phyloP scores from a whole-genome alignment of 1,140 invertebrate genomes.

The Macrosteles quadrilineatus region DNA sequence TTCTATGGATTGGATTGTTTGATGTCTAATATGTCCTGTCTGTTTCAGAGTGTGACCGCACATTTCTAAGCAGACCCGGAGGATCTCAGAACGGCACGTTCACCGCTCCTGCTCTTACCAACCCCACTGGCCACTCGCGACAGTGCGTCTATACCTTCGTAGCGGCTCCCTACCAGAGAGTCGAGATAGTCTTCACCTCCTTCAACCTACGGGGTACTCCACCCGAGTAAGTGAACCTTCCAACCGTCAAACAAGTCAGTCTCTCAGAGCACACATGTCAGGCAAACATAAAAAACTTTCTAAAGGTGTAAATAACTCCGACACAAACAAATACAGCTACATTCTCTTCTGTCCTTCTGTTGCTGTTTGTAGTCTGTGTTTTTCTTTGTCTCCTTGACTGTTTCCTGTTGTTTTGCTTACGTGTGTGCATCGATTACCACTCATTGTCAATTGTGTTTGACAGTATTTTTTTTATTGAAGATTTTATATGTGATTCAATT shows the following conservation, averaged over 20 bases:
- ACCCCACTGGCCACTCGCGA: slow-evolving; percentile 75
- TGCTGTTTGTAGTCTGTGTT: slow-evolving; percentile 13
- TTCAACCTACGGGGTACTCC: slow-evolving; percentile 92
- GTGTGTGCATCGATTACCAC: not conserved
- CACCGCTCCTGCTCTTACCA: slow-evolving; percentile 72
- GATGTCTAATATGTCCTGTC: no score
- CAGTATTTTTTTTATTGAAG: no score
- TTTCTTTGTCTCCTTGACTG: not conserved
- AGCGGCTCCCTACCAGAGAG: slow-evolving; percentile 86
- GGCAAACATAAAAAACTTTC: not conserved
- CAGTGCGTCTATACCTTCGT: slow-evolving; percentile 98
- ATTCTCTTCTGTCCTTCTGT: slow-evolving; percentile 3
- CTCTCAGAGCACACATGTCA: not conserved
- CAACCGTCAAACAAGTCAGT: not conserved
- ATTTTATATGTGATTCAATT: no score
- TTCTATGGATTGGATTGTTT: no score
- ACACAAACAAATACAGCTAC: not conserved
- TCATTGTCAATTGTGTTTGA: no score
- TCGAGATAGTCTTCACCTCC: slow-evolving; percentile 85
- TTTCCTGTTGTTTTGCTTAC: not conserved
- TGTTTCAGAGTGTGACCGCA: slow-evolving; percentile 83
- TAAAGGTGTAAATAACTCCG: not conserved
- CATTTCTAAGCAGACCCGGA: slow-evolving; percentile 75
- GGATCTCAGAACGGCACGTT: slow-evolving; percentile 81
- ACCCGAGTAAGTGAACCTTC: slow-evolving; percentile 82